Base-by-base conservation (phyloP, 2,797 vertebrate genomes). In the Cryptoprocta ferox region DNA sequence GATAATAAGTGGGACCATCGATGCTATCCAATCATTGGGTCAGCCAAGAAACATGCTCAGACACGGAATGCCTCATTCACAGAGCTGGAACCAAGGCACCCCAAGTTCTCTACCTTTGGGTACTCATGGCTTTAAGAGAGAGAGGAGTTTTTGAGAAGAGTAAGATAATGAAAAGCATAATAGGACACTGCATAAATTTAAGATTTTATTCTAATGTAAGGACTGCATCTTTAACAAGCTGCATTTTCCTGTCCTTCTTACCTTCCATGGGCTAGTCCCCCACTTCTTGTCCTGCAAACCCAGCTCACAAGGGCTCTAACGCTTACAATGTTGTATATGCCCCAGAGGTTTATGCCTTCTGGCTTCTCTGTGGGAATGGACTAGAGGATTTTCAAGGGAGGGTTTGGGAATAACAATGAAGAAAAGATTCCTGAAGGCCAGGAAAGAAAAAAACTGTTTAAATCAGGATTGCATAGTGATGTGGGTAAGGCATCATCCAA, bases 281-380 rank as follows among this genome's bases (percentile, higher is more conserved):
- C 0, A 10, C 42, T 76, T 68, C 6, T 59, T 30, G 35, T 63
- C 65, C 39, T 35, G 6, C 19, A 59, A 35, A 39, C 2, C 10
- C 32, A 35, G 1, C 5, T 39, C 48, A 65, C 30, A 10, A 37
- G 37, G 30, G 28, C 11, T 75, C 83, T 2, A 24, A 35, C 0
- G 6, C 3, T 30, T 6, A 1, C 2, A 5, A 13, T 32, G 21
- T 26, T 18, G 13, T 1, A 30, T 18, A 4, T 59, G 5, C 2
- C 1, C 1, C 13, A 0, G 32, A 30, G 16, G 30, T 16, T 53
- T 37, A 42, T 19, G 6, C 3, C 28, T 15, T 18, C 71, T 79
- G 39, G 14, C 4, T 39, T 78, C 39, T 78, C 16, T 37, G 39
- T 50, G 30, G 50, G 11, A 15, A 70, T 12, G 5, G 12, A 35